Evolutionary conservation across 2,113 vertebrate genomes (phyloP), one percentile per base, ranked within the genome.

Genomic region (Lagopus leucura): DNA sequence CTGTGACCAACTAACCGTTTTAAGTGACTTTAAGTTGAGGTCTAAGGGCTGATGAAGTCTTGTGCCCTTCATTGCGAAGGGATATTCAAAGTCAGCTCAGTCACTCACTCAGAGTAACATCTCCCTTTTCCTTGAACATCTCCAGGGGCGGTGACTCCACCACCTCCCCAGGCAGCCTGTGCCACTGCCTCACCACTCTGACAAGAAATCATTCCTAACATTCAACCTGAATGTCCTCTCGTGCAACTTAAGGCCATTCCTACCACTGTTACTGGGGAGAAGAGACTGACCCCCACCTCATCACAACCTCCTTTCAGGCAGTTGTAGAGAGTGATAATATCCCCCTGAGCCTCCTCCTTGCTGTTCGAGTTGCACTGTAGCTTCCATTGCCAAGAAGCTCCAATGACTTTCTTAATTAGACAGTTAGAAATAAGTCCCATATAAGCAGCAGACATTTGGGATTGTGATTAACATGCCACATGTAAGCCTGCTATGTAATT

Each of bases 381-480:
- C 76, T 91, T 76, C 30, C 47, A 28, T 50, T 91, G 27, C 71
- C 64, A 87, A 67, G 34, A 89, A 85, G n/a, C 40, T 88, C 74
- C 88, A 85, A 3, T 82, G 58, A 42, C 18, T 11, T 42, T 36
- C 60, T 80, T 81, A 60, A 73, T 92, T 77, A 81, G 52, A 47
- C 43, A 91, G 88, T 88, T 77, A 76, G 75, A 92, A 92, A 80
- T 50, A 80, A 60, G 75, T 70, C 36, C 30, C 70, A 21, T 91
- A 74, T 91, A 77, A 92, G 80, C 67, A 93, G 34, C 32, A 70
- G 42, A 88, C 86, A 74, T 58, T 80, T 38, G 82, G 38, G 42
- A 64, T 55, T 85, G 72, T 88, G 72, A 86, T 95, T 94, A 91
- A 95, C 86, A 60, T 30, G 88, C 50, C 19, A 94, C 91, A 93